phyloP scores from a whole-genome alignment of 2,888 invertebrate genomes.

The Drosophila subsilvestris region DNA sequence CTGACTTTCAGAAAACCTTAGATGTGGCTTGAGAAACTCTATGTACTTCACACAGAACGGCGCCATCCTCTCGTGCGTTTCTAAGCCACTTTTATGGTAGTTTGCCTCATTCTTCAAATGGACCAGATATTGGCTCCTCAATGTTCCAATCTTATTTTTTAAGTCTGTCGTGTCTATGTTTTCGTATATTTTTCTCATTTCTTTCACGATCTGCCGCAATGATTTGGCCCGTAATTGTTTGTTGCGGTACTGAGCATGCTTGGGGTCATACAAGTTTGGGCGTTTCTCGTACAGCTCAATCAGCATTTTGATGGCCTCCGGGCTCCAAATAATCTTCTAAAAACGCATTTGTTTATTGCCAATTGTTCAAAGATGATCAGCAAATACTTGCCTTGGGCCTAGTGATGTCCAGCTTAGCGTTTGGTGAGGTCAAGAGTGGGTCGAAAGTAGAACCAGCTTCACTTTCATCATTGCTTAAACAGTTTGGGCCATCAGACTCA shows the following conservation, averaged over 20 bases:
- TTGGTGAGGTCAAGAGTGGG: neutral
- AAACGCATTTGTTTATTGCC: neutral
- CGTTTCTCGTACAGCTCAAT: constrained; percentile 1
- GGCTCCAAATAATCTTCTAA: neutral
- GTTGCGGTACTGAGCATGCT: neutral
- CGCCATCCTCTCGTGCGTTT: neutral
- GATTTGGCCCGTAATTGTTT: neutral
- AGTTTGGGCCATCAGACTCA: neutral
- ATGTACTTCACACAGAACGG: neutral
- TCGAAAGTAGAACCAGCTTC: neutral
- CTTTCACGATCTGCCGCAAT: neutral
- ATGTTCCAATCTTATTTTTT: neutral
- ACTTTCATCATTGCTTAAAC: neutral
- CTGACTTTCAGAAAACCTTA: neutral
- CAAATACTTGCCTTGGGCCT: neutral
- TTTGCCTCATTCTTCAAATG: neutral
- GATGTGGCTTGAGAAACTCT: neutral
- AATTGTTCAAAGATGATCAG: neutral
- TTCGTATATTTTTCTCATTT: neutral
- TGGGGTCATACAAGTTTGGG: neutral
- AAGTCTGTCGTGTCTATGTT: neutral
- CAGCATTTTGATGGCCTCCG: neutral
- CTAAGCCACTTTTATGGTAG: neutral
- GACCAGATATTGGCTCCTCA: neutral
- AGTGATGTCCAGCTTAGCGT: neutral